Conservation (phyloP, 2,797 vertebrate genomes). For the Vireo griseus region DNA sequence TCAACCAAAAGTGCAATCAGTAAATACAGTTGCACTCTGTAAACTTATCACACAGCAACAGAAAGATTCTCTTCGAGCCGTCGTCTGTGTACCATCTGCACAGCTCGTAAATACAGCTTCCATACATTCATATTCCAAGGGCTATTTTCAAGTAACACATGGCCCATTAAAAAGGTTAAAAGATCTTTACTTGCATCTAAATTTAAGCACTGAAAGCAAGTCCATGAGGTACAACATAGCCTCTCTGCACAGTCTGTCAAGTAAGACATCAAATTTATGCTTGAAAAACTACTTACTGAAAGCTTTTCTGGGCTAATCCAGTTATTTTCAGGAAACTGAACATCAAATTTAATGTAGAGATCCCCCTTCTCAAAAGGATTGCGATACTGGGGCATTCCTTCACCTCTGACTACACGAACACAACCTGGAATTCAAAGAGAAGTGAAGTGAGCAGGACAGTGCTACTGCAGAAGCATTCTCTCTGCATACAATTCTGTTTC, state of each 20-base stretch:
- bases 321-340: slow-evolving; percentile 97
- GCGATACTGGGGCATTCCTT: slow-evolving; percentile 97
- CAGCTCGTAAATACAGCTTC: neutral
- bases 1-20: neutral
- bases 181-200: neutral
- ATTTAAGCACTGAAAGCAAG: neutral
- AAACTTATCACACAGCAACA: neutral
- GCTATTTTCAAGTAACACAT: neutral
- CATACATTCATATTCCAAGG: neutral
- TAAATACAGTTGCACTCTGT: neutral
- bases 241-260: neutral
- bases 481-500: neutral
- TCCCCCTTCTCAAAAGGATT: slow-evolving; percentile 99
- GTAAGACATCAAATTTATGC: neutral
- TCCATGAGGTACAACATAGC: neutral
- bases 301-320: slow-evolving; percentile 97
- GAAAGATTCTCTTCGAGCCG: neutral
- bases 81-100: neutral
- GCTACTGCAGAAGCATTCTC: neutral
- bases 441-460: neutral
- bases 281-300: slow-evolving; percentile 77
- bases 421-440: slow-evolving; percentile 76
- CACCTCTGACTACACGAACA: slow-evolving; percentile 89
- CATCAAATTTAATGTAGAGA: slow-evolving; percentile 94
- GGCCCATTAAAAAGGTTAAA: neutral